Evolutionary conservation across 1,140 invertebrate species (phyloP), one percentile per base, ranked within the genome.

Genomic region (Epicauta chinensis): DNA sequence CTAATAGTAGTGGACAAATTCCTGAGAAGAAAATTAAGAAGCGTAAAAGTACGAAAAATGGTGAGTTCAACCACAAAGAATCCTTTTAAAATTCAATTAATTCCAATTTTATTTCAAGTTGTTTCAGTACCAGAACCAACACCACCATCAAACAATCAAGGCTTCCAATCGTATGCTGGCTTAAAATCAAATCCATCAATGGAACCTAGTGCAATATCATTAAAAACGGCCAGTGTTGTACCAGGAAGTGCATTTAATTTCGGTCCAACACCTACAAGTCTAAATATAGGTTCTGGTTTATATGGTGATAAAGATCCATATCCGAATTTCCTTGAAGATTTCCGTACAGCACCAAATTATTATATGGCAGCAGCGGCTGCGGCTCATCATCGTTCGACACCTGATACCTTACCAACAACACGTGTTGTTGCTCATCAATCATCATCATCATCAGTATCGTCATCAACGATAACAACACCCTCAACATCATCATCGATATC

Each of bases 231-330:
- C 1, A 79, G 75, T 55, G 78, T 82, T 57, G 81, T 84, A 41
- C 78, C 82, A 1, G 77, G 80, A 14, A 83, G 81, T 64, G 81
- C 82, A 47, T 85, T 84, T 51, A 84, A 84, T 60, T 85, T 84
- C 63, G 81, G 80, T 16, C 74, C 80, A 5, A 70, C 79, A 0
- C 69, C 79, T 2, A 73, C 75, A 37, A 64, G 66, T 0, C 71
- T 81, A 51, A 68, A 73, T 2, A 63, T 78, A 13, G 69, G 66
- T 31, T 58, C 73, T 2, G 70, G 73, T 7, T 55, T 78, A 30
- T 81, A 81, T 52, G 73, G 73, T 1, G 80, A 82, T 31, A 79
- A 81, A 61, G 71, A 74, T 46, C 62, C 62, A 30, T 74, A 71
- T 34, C 62, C 75, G 17, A 77, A 75, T 17, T 84, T 81, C 65